Conservation (phyloP, 2,113 vertebrate genomes). For the Corvus moneduloides region DNA sequence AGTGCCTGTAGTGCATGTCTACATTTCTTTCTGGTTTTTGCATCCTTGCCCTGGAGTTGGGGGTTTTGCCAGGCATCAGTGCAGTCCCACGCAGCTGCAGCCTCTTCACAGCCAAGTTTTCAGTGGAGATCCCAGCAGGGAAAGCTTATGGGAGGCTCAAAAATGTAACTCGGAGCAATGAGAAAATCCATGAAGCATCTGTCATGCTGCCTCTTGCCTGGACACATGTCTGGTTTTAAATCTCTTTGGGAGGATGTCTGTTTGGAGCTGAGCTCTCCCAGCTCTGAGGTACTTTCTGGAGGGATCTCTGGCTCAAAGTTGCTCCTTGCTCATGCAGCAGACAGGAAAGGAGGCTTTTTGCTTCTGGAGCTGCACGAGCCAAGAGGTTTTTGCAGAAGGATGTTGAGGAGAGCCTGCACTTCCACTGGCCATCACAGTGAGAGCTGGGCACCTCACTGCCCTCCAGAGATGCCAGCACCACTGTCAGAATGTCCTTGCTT, state of each 20-base stretch:
- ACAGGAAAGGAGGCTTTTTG: neutral
- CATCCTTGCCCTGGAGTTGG: neutral
- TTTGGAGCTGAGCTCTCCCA: neutral
- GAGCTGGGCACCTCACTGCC: neutral
- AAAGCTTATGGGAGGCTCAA: neutral
- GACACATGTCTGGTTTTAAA: neutral
- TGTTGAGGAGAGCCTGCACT: neutral
- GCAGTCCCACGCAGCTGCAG: neutral
- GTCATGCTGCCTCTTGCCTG: neutral
- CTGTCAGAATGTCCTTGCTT: neutral
- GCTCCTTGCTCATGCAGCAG: neutral
- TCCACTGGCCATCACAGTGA: fast-evolving
- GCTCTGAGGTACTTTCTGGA: fast-evolving
- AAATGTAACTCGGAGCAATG: neutral
- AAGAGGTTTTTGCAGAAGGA: neutral
- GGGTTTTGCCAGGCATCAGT: neutral
- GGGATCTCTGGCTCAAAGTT: neutral
- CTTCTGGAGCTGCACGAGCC: neutral
- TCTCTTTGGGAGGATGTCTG: neutral
- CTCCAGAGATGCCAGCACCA: neutral
- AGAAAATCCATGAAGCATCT: neutral
- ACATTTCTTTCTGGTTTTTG: neutral
- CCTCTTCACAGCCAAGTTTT: neutral
- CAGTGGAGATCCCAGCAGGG: neutral
- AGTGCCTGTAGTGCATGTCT: neutral